These are phyloP conservation scores for Odontamblyopus lacepedii DNA, from an alignment of 2,797 vertebrate species.

Conservation along the genomic window DNA sequence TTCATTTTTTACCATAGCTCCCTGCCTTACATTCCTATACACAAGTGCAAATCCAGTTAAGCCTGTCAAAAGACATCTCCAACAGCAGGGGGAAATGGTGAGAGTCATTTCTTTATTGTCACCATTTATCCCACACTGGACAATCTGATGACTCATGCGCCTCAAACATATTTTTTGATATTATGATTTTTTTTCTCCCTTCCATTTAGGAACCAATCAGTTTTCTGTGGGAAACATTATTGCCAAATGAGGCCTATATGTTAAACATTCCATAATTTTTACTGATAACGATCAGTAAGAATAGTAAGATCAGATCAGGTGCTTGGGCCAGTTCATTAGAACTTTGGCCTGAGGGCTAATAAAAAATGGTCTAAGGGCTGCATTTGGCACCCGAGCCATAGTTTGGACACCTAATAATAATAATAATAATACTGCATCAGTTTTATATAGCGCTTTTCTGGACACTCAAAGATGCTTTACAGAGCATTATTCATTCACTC, in stretches of 20 bases:
- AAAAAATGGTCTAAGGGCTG: too few relatives aligned
- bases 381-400: too few relatives aligned
- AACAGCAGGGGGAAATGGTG: slow-evolving; percentile 29
- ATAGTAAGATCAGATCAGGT: too few relatives aligned
- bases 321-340: too few relatives aligned
- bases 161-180: background rate
- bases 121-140: slow-evolving; percentile 22
- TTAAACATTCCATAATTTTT: background rate
- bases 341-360: too few relatives aligned
- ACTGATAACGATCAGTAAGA: background rate
- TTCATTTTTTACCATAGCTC: slow-evolving; percentile 21
- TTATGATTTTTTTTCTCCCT: background rate
- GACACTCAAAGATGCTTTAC: too few relatives aligned
- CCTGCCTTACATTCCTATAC: slow-evolving; percentile 21
- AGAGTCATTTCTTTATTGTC: slow-evolving; percentile 37
- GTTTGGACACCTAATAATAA: too few relatives aligned
- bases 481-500: too few relatives aligned
- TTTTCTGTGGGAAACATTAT: too few relatives aligned
- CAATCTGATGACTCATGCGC: background rate
- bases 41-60: slow-evolving; percentile 28
- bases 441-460: too few relatives aligned
- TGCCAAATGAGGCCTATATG: too few relatives aligned
- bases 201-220: background rate
- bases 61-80: slow-evolving; percentile 34
- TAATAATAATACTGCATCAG: too few relatives aligned